These are phyloP conservation scores for Diprion similis DNA, from an alignment of 1,140 invertebrate species.

Conservation along the genomic window DNA sequence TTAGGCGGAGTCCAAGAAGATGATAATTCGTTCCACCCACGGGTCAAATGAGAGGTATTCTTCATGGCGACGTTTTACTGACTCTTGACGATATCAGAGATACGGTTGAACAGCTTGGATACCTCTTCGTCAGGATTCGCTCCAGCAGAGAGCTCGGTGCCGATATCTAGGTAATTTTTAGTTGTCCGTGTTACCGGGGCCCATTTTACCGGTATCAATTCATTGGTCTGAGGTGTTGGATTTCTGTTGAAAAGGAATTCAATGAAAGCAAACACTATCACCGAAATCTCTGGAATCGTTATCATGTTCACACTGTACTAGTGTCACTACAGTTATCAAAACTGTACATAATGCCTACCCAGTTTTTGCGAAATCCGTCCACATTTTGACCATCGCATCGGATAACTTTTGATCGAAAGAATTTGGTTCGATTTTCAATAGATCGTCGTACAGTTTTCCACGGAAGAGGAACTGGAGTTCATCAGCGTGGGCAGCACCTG, in stretches of 20 bases:
- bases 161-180: slow-evolving; percentile 52
- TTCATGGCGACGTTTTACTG: background rate
- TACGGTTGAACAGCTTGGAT: slow-evolving; percentile 1
- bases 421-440: slow-evolving; percentile 20
- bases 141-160: slow-evolving; percentile 32
- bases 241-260: slow-evolving; percentile 43
- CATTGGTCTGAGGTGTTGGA: slow-evolving; percentile 48
- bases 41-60: background rate
- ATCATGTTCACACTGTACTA: background rate
- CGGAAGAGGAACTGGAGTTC: slow-evolving; percentile 38
- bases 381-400: slow-evolving; percentile 47
- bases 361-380: slow-evolving; percentile 58
- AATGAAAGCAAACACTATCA: background rate
- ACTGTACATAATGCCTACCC: slow-evolving; percentile 32
- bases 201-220: slow-evolving; percentile 49
- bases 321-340: slow-evolving; percentile 12
- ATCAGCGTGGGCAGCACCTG: slow-evolving; percentile 44
- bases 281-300: background rate
- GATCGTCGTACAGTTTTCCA: slow-evolving; percentile 4
- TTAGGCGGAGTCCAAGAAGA: no score
- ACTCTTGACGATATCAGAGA: background rate
- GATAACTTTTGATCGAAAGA: slow-evolving; percentile 37
- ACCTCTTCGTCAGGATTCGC: slow-evolving; percentile 33
- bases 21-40: no score
- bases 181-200: slow-evolving; percentile 38